A percentile compares a stretch with the other conserved stretches of the same genome.
These are phyloP conservation scores for Atopsyche davidsoni DNA, from an alignment of 1,140 invertebrate genomes.

Conservation along the genomic window DNA sequence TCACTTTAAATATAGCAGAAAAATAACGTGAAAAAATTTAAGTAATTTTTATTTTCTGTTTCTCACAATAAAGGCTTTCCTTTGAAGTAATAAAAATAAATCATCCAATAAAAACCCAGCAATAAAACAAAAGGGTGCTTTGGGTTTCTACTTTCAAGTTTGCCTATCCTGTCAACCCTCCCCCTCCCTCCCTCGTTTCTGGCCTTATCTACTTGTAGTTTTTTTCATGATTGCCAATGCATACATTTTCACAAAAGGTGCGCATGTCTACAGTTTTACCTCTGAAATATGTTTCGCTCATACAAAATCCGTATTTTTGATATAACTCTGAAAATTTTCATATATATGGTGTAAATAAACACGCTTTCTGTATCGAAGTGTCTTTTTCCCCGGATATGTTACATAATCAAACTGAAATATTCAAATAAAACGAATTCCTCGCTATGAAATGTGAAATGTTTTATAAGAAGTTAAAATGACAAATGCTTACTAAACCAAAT, in stretches of 20 bases:
- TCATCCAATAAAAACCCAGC: not conserved
- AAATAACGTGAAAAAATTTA: not conserved
- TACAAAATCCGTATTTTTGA: slow-evolving; percentile 26
- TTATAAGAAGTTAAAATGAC: too few relatives aligned
- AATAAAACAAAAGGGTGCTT: not conserved
- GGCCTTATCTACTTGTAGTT: not conserved
- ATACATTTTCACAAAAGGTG: not conserved
- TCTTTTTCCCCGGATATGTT: too few relatives aligned
- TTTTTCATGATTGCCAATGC: slow-evolving; percentile 21
- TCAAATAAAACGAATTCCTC: too few relatives aligned
- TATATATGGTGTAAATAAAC: slow-evolving; percentile 30
- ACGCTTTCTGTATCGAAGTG: slow-evolving; percentile 22
- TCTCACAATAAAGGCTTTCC: not conserved
- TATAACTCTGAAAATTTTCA: slow-evolving; percentile 26
- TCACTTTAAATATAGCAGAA: not conserved
- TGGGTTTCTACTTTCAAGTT: not conserved
- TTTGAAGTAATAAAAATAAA: not conserved
- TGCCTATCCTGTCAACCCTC: too few relatives aligned
- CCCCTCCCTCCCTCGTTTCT: not conserved
- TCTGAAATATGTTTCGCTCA: slow-evolving; percentile 27
- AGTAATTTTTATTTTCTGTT: not conserved
- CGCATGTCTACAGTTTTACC: not conserved
- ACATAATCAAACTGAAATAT: too few relatives aligned
- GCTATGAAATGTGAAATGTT: too few relatives aligned
- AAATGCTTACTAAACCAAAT: too few relatives aligned